A percentile compares a stretch with the other conserved stretches of the same genome.
phyloP scores from a whole-genome alignment of 2,113 vertebrate species.

The Hemiscyllium ocellatum region DNA sequence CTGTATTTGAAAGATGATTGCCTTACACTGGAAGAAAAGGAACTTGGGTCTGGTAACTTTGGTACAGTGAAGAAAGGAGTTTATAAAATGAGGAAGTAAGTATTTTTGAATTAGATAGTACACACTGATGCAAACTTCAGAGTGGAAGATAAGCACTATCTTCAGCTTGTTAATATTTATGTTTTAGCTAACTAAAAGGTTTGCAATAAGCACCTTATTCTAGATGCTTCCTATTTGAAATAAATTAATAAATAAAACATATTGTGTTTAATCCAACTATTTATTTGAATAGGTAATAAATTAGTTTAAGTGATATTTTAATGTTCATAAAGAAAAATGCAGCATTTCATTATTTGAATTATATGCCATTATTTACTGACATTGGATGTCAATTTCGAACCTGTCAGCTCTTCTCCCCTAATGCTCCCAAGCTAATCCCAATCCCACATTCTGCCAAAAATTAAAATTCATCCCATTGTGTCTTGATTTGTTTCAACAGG shows the following conservation, averaged over 20 bases:
- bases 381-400: not conserved
- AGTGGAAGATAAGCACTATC: not conserved
- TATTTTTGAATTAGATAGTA: not conserved
- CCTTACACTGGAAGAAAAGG: conserved; percentile 76
- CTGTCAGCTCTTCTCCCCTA: not conserved
- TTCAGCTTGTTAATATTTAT: not conserved
- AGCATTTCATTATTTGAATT: not conserved
- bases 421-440: not conserved
- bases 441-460: not conserved
- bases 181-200: not conserved
- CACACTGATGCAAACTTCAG: not conserved
- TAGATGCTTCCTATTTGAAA: not conserved
- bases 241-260: not conserved
- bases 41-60: conserved; percentile 94
- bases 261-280: not conserved
- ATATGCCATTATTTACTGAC: not conserved
- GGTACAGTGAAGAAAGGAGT: conserved; percentile 85
- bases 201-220: not conserved
- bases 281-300: not conserved
- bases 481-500: conserved; percentile 51
- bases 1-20: conserved; percentile 70
- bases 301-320: not conserved
- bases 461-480: not conserved
- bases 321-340: not conserved
- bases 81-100: conserved; percentile 89